Base-by-base conservation (phyloP, 2,888 invertebrate species). In the Eudemis profundana region DNA sequence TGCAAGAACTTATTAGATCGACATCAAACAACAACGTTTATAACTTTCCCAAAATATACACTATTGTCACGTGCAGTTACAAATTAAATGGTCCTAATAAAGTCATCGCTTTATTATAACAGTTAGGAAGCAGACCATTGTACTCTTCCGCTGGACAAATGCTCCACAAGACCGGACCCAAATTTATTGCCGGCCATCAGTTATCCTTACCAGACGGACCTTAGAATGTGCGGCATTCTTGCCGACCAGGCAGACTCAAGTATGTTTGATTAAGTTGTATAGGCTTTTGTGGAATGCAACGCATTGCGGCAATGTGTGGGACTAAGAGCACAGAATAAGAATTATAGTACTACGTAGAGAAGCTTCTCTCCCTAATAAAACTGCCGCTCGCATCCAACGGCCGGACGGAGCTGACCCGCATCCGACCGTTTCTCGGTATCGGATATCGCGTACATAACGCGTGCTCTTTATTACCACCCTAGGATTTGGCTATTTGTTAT, bases 111-210 rank as follows among this genome's bases (percentile, higher is more conserved):
- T 60, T 60, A 65, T 65, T 60, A 47, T 60, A 78, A 78, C 77
- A 77, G 78, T 77, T 76, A 84, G 70, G 73, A 70, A 70, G 68
- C 71, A 69, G 74, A 78, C 76, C 71, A 76, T 78, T 76, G 72
- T 71, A 68, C 68, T 73, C 74, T 83, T 84, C 82, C 81, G 77
- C 77, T 70, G 83, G 85, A 86, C 87, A 86, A 86, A 86, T 86
- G 85, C 79, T 78, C 75, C 77, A 73, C 82, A 78, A 84, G 86
- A 84, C 83, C 83, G 83, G 84, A 72, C 78, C 75, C 71, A 70
- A 79, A 87, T 87, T 86, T 86, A 87, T 84, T 74, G 72, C 77
- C 71, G 29, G 72, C 81, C 75, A 87, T 87, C 81, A 78, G 85
- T 87, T 84, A 82, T 75, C 73, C 75, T 75, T 76, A 60, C 56